A percentile compares a stretch with the other conserved stretches of the same genome.
Evolutionary conservation across 2,888 invertebrate genomes (phyloP).

Genomic region (Sarcophaga caerulescens): DNA sequence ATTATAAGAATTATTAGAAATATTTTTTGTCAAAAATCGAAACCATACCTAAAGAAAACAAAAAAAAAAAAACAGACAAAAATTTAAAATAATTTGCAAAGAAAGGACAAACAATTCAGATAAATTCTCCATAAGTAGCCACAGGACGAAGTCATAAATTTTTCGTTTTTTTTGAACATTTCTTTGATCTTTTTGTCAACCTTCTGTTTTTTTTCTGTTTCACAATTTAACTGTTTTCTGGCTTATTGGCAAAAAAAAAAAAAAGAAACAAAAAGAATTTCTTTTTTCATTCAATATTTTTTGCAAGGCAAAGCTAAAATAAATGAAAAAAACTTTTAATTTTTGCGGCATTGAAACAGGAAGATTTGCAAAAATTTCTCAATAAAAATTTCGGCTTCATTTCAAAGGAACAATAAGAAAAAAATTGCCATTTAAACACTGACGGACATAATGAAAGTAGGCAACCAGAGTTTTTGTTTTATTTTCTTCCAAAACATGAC

Average conservation of each 20-base stretch:
- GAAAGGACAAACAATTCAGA: conserved; percentile 4
- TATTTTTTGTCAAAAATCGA: not conserved
- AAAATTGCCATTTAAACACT: not conserved
- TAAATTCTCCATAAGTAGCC: not conserved
- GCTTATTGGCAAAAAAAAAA: conserved; percentile 50
- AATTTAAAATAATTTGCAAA: conserved; percentile 18
- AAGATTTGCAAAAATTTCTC: conserved; percentile 42
- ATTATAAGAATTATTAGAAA: conserved; percentile 9
- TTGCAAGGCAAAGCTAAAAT: conserved; percentile 58
- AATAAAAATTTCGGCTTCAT: conserved; percentile 61
- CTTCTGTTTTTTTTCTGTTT: conserved; percentile 6
- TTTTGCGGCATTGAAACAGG: conserved; percentile 11
- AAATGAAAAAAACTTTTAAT: conserved; percentile 16
- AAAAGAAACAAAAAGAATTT: conserved; percentile 48
- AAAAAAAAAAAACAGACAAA: no score
- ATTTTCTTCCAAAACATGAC: conserved; percentile 6
- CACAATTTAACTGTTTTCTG: conserved; percentile 60
- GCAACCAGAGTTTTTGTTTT: conserved; percentile 2
- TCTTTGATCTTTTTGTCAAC: conserved; percentile 56
- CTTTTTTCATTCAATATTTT: conserved; percentile 62
- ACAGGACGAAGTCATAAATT: conserved; percentile 60
- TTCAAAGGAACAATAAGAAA: conserved; percentile 6
- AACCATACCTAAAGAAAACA: not conserved
- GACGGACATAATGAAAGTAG: not conserved
- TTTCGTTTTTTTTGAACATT: conserved; percentile 35